Base-by-base conservation (phyloP, 2,113 vertebrate species). In the Microtus oregoni region DNA sequence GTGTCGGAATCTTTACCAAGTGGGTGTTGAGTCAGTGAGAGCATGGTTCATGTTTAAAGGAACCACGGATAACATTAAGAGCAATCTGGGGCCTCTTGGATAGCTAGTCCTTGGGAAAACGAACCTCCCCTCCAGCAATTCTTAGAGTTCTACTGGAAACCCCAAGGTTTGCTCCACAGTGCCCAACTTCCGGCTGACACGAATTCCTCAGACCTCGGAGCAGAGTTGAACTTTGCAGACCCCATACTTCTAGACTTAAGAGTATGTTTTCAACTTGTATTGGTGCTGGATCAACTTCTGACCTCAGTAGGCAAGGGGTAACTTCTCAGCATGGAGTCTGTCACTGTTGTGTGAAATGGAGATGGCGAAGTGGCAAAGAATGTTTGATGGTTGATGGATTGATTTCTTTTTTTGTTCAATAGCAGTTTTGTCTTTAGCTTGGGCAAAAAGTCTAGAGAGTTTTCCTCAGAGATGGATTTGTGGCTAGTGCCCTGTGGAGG, bases 141-240 rank as follows among this genome's bases (percentile, higher is more conserved):
- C 97, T 86, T 94, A 78, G 83, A 96, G 93, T 92, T 81, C 15
- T 72, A 30, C 89, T 97, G 98, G 98, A 98, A 98, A 20, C 12
- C 3, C 14, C 87, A 0, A 0, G 96, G 93, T 94, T 97, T 90
- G 95, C 94, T 47, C 97, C 97, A 98, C 98, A 98, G 98, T 98
- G 82, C 98, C 92, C 67, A 0, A 75, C 97, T 98, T 98, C 98
- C 98, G 97, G 97, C 89, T 86, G 92, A 89, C 91, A 70, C 96
- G 76, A 93, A 96, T 90, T 96, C 97, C 96, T 97, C 32, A n/a
- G 96, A 58, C 95, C 72, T 92, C 63, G 85, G 52, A 89, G 52
- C 81, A 90, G 94, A 81, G 93, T 77, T 85, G 92, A 86, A 55
- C 55, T 96, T 93, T 93, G 63, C 35, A 94, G 93, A 79, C 41